Percentiles rank a stretch among this genome's conserved stretches.
Conservation (phyloP, 2,888 invertebrate species). For the Eubasilissa splendida region DNA sequence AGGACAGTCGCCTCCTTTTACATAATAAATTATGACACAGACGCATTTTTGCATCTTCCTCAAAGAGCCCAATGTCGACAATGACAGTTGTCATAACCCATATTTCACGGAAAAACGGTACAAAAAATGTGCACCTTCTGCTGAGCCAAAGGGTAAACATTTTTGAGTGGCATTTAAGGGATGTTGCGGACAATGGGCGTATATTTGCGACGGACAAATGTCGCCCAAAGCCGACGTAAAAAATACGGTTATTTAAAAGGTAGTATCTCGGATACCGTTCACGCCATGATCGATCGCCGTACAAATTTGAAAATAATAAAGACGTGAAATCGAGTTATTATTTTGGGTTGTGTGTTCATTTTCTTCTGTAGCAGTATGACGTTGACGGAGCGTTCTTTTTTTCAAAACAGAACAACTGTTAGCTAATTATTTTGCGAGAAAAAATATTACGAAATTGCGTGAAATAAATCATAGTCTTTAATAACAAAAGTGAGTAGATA, state of each 20-base stretch:
- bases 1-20: conserved; percentile 23
- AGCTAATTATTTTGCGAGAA: background rate
- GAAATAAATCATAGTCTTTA: too few species aligned
- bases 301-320: conserved; percentile 54
- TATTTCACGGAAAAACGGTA: conserved; percentile 45
- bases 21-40: conserved; percentile 29
- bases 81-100: conserved; percentile 53
- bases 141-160: conserved; percentile 50
- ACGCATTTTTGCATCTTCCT: conserved; percentile 27
- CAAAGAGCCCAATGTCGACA: conserved; percentile 8
- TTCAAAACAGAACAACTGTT: background rate
- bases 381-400: conserved; percentile 30
- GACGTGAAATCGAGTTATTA: conserved; percentile 43
- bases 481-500: too few species aligned
- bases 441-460: too few species aligned
- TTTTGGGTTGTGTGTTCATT: conserved; percentile 33
- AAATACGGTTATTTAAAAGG: conserved; percentile 3
- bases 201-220: conserved; percentile 55
- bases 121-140: conserved; percentile 54
- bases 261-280: conserved; percentile 19
- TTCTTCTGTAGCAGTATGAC: conserved; percentile 12
- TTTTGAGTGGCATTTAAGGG: conserved; percentile 54
- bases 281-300: conserved; percentile 50
- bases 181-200: conserved; percentile 42
- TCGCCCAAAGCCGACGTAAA: conserved; percentile 33